A percentile compares a stretch with the other conserved stretches of the same genome.
Conservation (phyloP, 2,113 vertebrate genomes). For the Arenaria interpres region DNA sequence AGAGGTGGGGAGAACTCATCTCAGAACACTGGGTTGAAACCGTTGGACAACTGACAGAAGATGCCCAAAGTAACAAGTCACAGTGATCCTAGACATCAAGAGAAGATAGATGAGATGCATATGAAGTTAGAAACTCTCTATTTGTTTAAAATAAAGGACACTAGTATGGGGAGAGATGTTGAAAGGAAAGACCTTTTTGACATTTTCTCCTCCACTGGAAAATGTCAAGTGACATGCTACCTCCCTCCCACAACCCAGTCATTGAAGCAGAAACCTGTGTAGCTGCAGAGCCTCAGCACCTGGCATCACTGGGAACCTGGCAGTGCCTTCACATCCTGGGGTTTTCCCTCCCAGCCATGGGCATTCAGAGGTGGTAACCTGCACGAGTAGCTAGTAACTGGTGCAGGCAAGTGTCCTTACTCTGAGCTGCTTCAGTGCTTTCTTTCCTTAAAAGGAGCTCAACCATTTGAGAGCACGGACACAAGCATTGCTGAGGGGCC, state of each 20-base stretch:
- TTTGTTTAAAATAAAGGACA: not conserved
- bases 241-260: not conserved
- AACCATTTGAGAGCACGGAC: not conserved
- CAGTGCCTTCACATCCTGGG: not conserved
- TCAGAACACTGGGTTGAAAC: not conserved
- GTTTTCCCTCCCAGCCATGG: not conserved
- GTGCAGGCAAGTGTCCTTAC: not conserved
- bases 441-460: constrained; percentile 47
- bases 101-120: not conserved
- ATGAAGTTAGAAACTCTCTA: not conserved
- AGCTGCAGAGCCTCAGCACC: not conserved
- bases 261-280: not conserved
- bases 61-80: not conserved
- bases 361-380: not conserved
- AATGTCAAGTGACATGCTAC: not conserved
- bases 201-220: not conserved
- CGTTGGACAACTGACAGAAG: not conserved
- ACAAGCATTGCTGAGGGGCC: not conserved
- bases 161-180: not conserved
- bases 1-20: not conserved
- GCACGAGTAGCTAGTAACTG: not conserved
- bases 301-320: not conserved
- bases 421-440: not conserved
- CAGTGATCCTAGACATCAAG: not conserved
- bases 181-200: not conserved